These are phyloP conservation scores for Phylloscopus collybita DNA, from an alignment of 2,797 vertebrate species.

Conservation along the genomic window DNA sequence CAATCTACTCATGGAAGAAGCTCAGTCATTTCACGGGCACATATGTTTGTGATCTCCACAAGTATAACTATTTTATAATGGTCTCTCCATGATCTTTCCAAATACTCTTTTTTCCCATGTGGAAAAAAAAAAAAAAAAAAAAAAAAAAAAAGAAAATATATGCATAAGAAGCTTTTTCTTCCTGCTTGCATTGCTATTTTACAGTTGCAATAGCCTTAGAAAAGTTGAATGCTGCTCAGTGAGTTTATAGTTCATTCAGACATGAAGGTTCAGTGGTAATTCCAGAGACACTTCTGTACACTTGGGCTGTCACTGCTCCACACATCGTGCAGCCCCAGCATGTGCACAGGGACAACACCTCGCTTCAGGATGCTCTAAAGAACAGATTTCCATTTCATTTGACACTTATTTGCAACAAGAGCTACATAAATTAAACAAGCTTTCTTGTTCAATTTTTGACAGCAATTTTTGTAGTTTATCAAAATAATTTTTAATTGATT, in stretches of 20 bases:
- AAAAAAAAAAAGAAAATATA: background rate
- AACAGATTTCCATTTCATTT: background rate
- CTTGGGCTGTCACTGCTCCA: background rate
- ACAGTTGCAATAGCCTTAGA: background rate
- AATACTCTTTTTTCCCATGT: background rate
- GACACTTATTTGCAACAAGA: background rate
- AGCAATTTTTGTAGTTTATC: background rate
- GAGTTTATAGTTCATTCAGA: background rate
- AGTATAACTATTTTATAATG: background rate
- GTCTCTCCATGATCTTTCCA: background rate
- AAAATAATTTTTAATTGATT: background rate
- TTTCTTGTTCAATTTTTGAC: background rate
- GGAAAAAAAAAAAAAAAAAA: background rate
- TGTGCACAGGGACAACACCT: background rate
- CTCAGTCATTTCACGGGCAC: fast-evolving
- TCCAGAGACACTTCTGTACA: background rate
- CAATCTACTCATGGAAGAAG: background rate
- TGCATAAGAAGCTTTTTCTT: background rate
- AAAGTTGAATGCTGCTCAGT: background rate
- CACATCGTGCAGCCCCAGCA: background rate
- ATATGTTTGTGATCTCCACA: background rate
- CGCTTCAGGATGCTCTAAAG: background rate
- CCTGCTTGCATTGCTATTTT: background rate
- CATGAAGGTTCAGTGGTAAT: background rate
- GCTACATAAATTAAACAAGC: background rate